These are phyloP conservation scores for Elegia similella DNA, from an alignment of 2,888 invertebrate species.

Conservation along the genomic window DNA sequence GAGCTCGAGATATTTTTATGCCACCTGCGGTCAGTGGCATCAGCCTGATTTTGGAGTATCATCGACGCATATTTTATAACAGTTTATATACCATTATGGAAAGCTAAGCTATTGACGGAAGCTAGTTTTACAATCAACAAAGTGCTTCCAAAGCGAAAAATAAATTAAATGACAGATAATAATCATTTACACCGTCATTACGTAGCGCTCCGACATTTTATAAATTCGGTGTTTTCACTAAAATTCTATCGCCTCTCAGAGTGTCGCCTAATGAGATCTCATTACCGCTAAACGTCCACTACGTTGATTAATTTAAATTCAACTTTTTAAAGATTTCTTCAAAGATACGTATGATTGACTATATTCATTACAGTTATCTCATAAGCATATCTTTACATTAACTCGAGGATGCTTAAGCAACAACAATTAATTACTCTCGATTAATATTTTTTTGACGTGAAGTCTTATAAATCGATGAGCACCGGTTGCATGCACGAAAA, in stretches of 20 bases:
- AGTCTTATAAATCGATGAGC: too few relatives aligned
- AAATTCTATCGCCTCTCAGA: constrained; percentile 7
- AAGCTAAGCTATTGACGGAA: too few relatives aligned
- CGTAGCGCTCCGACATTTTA: constrained; percentile 7
- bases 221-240: constrained; percentile 1
- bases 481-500: too few relatives aligned
- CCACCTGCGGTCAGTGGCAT: too few relatives aligned
- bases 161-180: too few relatives aligned
- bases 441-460: too few relatives aligned
- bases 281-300: constrained; percentile 1
- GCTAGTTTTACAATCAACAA: too few relatives aligned
- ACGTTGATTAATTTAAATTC: constrained; percentile 7
- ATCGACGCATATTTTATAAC: too few relatives aligned
- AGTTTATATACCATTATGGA: too few relatives aligned
- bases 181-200: background rate
- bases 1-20: too few relatives aligned
- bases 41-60: too few relatives aligned
- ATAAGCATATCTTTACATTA: constrained; percentile 1
- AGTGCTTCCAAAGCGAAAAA: too few relatives aligned
- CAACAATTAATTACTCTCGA: constrained; percentile 1
- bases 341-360: constrained; percentile 9
- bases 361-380: background rate
- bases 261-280: constrained; percentile 7
- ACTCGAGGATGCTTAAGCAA: background rate
- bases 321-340: constrained; percentile 9